Evolutionary conservation across 2,888 invertebrate species (phyloP), one percentile per base, ranked within the genome.

Genomic region (Lagria hirta): DNA sequence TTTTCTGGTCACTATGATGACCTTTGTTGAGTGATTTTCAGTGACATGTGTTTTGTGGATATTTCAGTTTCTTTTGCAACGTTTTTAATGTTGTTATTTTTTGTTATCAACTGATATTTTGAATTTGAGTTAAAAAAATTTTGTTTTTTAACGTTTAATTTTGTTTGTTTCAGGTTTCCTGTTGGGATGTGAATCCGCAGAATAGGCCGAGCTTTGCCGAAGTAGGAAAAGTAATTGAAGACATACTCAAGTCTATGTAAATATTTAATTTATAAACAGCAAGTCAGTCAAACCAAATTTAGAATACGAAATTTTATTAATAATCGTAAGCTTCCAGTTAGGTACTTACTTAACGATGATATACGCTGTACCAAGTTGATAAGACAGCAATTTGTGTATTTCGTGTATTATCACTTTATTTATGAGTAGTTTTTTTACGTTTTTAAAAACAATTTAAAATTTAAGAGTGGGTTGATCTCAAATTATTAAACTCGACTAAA

Each of bases 151-250:
- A n/a, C n/a, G 11, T 37, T 20, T 40, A 14, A 27, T 28, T 20
- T n/a, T n/a, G n/a, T n/a, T 8, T 30, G 2, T 57, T 61, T 4
- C 73, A 84, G 75, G 74, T 74, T 60, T 75, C 75, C 3, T 85
- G 86, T 53, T 84, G 84, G 83, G 78, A 79, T 43, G 70, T 73
- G 8, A 82, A 82, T n/a, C 85, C 84, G 0, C 66, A 82, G 2
- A 82, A 82, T 35, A 73, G 86, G 46, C 86, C 86, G 0, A 80
- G 82, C 4, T 86, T 86, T 65, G 73, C 80, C 1, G 77, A 81
- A 17, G 72, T 85, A 10, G 74, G 74, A 11, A 69, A 72, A 47
- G 74, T 74, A 54, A 67, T 79, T 28, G 73, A 71, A 37, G 76
- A 77, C 55, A 70, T 75, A 46, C 68, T 75, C 30, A 71, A 71